Evolutionary conservation across 2,113 vertebrate species (phyloP).

Genomic region (Onychostoma macrolepis): DNA sequence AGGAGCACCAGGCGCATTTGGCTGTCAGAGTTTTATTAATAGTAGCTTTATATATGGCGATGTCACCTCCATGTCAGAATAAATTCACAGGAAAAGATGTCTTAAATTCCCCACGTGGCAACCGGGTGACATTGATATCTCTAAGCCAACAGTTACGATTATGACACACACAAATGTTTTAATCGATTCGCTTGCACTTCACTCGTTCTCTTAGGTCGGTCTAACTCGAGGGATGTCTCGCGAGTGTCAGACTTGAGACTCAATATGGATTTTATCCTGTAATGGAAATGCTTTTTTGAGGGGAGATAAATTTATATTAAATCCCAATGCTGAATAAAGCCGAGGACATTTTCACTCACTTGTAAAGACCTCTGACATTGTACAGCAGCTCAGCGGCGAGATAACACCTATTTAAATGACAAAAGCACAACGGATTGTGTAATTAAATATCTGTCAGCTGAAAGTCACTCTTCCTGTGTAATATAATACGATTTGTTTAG

Average conservation of each 20-base stretch:
- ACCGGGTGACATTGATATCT: slow-evolving; percentile 55
- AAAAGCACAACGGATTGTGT: slow-evolving; percentile 1
- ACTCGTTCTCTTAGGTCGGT: slow-evolving; percentile 50
- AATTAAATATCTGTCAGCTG: slow-evolving; percentile 63
- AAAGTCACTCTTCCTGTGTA: slow-evolving; percentile 16
- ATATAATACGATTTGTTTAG: slow-evolving; percentile 14
- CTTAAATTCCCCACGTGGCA: slow-evolving; percentile 28
- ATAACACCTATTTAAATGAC: slow-evolving; percentile 32
- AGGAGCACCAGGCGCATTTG: background rate
- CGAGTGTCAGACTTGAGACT: slow-evolving; percentile 45
- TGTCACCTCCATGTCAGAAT: slow-evolving; percentile 45
- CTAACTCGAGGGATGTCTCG: slow-evolving; percentile 46
- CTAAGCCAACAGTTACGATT: slow-evolving; percentile 56
- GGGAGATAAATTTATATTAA: slow-evolving; percentile 50
- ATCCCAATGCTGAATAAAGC: slow-evolving; percentile 36
- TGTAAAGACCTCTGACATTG: slow-evolving; percentile 34
- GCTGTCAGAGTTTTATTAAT: slow-evolving; percentile 37
- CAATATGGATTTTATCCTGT: slow-evolving; percentile 50
- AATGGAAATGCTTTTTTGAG: slow-evolving; percentile 51
- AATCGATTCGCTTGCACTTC: slow-evolving; percentile 58
- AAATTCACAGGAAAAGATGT: slow-evolving; percentile 30
- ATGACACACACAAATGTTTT: slow-evolving; percentile 52
- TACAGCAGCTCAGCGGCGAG: background rate
- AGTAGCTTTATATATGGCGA: slow-evolving; percentile 31
- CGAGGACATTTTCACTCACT: slow-evolving; percentile 23